Conservation (phyloP, 2,888 invertebrate genomes). For the Scaptomyza flava region DNA sequence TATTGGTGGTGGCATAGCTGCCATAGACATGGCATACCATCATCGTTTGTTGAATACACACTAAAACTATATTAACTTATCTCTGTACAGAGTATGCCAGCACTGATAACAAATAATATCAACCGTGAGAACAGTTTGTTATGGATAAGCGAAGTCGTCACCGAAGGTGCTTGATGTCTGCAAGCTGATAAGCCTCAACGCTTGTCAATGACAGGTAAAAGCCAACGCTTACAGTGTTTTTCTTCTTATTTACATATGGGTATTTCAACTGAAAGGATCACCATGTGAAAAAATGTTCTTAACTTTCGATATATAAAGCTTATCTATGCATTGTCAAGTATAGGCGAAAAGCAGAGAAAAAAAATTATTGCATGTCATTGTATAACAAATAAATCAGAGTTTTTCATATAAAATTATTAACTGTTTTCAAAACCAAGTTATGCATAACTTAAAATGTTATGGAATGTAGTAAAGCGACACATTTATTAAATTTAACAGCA, state of each 20-base stretch:
- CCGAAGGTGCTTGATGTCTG: slow-evolving; percentile 20
- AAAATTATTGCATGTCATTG: neutral
- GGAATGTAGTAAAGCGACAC: neutral
- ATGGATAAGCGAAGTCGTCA: slow-evolving; percentile 53
- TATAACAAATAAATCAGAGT: too few relatives aligned
- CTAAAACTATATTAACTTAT: slow-evolving; percentile 44
- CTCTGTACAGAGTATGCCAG: slow-evolving; percentile 23
- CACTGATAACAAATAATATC: slow-evolving; percentile 28
- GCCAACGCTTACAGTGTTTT: slow-evolving; percentile 7
- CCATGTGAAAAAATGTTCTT: neutral
- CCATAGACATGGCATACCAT: slow-evolving; percentile 10
- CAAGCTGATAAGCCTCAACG: slow-evolving; percentile 37
- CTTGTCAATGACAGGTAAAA: slow-evolving; percentile 34
- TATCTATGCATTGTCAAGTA: neutral
- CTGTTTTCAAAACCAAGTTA: too few relatives aligned
- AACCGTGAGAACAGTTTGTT: slow-evolving; percentile 37
- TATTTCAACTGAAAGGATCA: neutral
- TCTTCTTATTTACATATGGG: neutral
- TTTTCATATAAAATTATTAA: too few relatives aligned
- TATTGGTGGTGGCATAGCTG: slow-evolving; percentile 22
- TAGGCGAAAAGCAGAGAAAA: neutral
- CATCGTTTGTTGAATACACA: slow-evolving; percentile 21
- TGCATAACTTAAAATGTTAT: neutral
- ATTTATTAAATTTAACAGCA: too few relatives aligned
- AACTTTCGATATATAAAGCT: too few relatives aligned